Percentiles rank a stretch among this genome's conserved stretches.
These are phyloP conservation scores for Epistrophe eligans DNA, from an alignment of 2,888 invertebrate species.

Conservation along the genomic window DNA sequence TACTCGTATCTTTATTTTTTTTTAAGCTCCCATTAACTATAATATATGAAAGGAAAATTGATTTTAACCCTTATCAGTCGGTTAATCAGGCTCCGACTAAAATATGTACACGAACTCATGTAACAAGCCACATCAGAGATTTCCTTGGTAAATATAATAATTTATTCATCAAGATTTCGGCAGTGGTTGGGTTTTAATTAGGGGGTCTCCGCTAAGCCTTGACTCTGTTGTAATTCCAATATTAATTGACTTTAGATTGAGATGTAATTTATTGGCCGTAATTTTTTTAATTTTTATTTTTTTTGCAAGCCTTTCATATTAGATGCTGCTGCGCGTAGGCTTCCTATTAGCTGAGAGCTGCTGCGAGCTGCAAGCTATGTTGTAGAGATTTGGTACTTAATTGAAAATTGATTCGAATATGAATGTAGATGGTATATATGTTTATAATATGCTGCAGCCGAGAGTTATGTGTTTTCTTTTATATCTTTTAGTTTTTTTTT, in stretches of 20 bases:
- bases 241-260: constrained; percentile 68
- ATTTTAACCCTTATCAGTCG: constrained; percentile 63
- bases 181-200: constrained; percentile 37
- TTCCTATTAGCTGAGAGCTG: constrained; percentile 33
- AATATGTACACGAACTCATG: constrained; percentile 25
- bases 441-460: constrained; percentile 5
- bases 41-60: constrained; percentile 28
- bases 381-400: constrained; percentile 43
- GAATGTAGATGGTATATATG: background rate
- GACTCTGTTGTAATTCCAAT: constrained; percentile 23
- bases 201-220: constrained; percentile 21
- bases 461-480: constrained; percentile 27
- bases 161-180: constrained; percentile 65
- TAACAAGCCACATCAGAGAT: constrained; percentile 12
- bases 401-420: constrained; percentile 54
- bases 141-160: constrained; percentile 32
- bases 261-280: constrained; percentile 68
- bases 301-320: constrained; percentile 62
- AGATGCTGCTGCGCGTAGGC: constrained; percentile 67
- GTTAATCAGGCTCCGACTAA: constrained; percentile 47
- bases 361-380: background rate
- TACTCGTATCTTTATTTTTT: background rate
- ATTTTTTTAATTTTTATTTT: constrained; percentile 49
- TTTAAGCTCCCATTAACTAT: background rate
- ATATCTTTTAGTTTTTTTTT: constrained; percentile 20